Conservation (phyloP, 2,888 invertebrate genomes). For the Cynaeus angustus region DNA sequence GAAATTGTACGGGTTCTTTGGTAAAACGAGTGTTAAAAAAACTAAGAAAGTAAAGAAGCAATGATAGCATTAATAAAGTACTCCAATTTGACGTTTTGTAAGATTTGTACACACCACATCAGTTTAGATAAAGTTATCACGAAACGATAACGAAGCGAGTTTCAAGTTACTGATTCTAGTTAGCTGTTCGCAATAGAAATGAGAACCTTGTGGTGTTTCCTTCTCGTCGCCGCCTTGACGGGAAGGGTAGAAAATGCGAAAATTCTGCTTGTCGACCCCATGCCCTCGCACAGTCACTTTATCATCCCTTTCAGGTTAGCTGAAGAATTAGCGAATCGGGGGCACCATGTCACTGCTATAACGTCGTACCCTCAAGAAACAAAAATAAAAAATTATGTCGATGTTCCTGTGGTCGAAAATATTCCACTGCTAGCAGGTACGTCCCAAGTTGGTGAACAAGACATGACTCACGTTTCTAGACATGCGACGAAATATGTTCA, state of each 20-base stretch:
- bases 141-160: too few species aligned
- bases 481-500: slow-evolving; percentile 6
- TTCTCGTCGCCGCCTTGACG: neutral
- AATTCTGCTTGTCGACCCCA: slow-evolving; percentile 62
- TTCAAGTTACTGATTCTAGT: too few species aligned
- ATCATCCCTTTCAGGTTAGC: slow-evolving; percentile 60
- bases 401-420: slow-evolving; percentile 51
- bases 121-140: too few species aligned
- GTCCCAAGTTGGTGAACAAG: slow-evolving; percentile 44
- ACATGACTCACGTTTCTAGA: neutral
- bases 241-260: slow-evolving; percentile 40
- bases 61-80: too few species aligned
- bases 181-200: neutral
- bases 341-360: slow-evolving; percentile 70
- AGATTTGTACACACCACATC: too few species aligned
- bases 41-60: neutral
- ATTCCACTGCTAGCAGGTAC: neutral
- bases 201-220: neutral
- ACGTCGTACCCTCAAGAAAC: slow-evolving; percentile 64
- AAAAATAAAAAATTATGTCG: slow-evolving; percentile 69
- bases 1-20: neutral
- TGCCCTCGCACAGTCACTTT: slow-evolving; percentile 62
- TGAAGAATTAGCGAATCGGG: slow-evolving; percentile 64
- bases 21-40: neutral
- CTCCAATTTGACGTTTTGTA: too few species aligned